phyloP scores from a whole-genome alignment of 2,113 vertebrate species.

The Oophaga pumilio region DNA sequence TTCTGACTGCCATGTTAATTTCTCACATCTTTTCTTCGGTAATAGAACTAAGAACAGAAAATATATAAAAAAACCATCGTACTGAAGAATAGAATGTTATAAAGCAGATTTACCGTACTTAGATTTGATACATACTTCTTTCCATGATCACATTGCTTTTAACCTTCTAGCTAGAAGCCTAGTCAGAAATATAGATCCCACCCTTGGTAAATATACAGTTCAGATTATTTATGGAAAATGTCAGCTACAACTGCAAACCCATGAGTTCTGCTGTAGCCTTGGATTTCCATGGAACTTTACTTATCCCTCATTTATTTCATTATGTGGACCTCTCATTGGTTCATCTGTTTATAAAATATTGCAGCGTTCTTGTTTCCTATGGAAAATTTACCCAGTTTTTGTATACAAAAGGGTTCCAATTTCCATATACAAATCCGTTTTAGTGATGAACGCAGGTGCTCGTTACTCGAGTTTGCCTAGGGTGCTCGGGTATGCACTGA shows the following conservation, averaged over 20 bases:
- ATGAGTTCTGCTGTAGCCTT: neutral
- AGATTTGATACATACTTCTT: constrained; percentile 3
- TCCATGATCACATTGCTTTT: constrained; percentile 28
- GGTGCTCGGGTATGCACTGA: too few species aligned
- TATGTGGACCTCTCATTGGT: too few species aligned
- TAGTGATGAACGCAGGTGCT: too few species aligned
- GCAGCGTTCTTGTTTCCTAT: too few species aligned
- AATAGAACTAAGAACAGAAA: constrained; percentile 18
- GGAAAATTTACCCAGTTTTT: too few species aligned
- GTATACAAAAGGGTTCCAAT: too few species aligned
- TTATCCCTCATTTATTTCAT: too few species aligned
- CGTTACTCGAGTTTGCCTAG: too few species aligned
- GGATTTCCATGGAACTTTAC: too few species aligned
- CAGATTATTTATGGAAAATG: constrained; percentile 26
- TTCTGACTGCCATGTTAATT: constrained; percentile 3
- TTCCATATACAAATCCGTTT: too few species aligned
- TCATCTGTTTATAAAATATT: too few species aligned
- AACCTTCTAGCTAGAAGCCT: neutral
- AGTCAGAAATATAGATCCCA: constrained; percentile 28
- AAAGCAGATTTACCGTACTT: constrained; percentile 9
- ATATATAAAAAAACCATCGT: neutral
- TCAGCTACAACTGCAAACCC: neutral
- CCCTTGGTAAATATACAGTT: constrained; percentile 20
- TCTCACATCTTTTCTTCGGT: neutral
- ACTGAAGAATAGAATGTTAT: constrained; percentile 9